phyloP scores from a whole-genome alignment of 2,113 vertebrate genomes.

The Nestor notabilis region DNA sequence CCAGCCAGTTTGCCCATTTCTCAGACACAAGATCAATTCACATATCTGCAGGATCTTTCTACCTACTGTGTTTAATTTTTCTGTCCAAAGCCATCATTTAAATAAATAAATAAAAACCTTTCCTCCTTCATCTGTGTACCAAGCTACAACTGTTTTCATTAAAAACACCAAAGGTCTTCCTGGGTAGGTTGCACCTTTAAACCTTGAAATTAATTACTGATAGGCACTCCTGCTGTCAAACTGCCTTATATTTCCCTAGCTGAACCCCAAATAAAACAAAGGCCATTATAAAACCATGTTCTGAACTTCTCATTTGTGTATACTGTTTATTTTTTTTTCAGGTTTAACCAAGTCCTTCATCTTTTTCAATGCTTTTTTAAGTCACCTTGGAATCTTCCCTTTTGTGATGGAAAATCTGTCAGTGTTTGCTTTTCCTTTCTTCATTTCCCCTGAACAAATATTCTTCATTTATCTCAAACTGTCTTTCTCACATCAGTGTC shows the following conservation, averaged over 20 bases:
- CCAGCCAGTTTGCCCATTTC: background rate
- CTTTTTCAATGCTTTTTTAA: background rate
- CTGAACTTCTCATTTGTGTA: background rate
- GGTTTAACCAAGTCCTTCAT: background rate
- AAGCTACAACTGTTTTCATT: background rate
- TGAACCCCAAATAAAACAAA: background rate
- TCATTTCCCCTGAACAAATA: conserved; percentile 17
- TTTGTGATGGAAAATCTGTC: background rate
- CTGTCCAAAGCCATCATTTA: background rate
- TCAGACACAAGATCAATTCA: background rate
- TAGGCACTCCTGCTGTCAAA: background rate
- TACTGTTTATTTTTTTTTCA: background rate
- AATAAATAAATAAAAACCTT: background rate
- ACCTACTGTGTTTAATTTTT: conserved; percentile 21
- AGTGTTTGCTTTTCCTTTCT: conserved; percentile 16
- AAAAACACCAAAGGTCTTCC: conserved; percentile 6
- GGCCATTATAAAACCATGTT: background rate
- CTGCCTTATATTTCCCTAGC: background rate
- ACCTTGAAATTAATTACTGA: background rate
- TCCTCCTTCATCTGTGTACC: background rate
- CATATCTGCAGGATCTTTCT: background rate
- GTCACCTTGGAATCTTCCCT: conserved; percentile 30
- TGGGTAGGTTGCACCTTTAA: background rate
- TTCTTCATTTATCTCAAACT: conserved; percentile 28
- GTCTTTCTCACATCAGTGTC: background rate